Conservation (phyloP, 1,140 invertebrate species). For the Atopsyche davidsoni region DNA sequence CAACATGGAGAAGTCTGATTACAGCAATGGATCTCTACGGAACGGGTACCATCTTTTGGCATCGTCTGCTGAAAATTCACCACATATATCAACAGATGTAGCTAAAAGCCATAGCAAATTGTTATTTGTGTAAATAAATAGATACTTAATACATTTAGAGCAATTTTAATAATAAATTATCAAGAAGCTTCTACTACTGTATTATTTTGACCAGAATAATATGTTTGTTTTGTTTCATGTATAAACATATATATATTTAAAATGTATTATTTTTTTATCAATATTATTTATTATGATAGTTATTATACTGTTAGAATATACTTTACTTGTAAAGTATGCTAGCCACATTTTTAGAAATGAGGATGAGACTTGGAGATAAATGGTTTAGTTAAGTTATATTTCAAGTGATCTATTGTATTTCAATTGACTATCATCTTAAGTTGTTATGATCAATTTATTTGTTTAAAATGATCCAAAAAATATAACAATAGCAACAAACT, state of each 20-base stretch:
- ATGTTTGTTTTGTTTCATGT: too few species aligned
- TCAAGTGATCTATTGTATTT: too few species aligned
- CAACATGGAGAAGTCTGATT: conserved; percentile 28
- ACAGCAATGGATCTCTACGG: conserved; percentile 20
- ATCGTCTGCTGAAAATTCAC: conserved; percentile 10
- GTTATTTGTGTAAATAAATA: conserved; percentile 24
- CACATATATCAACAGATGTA: conserved; percentile 22
- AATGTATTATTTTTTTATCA: not conserved
- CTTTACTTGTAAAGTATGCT: not conserved
- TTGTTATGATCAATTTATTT: too few species aligned
- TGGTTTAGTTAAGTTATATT: conserved; percentile 1
- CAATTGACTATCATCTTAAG: too few species aligned
- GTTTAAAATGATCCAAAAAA: too few species aligned
- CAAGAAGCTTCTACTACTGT: too few species aligned
- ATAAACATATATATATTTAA: conserved; percentile 1
- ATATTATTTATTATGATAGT: not conserved
- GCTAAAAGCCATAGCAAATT: conserved; percentile 29
- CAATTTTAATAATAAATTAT: conserved; percentile 2
- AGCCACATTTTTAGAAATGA: not conserved
- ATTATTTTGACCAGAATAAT: too few species aligned
- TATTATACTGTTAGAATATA: conserved; percentile 4
- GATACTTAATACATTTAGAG: too few species aligned
- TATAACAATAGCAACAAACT: too few species aligned
- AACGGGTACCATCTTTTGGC: conserved; percentile 27
- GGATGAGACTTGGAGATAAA: not conserved